A percentile compares a stretch with the other conserved stretches of the same genome.
Conservation (phyloP, 2,113 vertebrate genomes). For the Xerus inauris region DNA sequence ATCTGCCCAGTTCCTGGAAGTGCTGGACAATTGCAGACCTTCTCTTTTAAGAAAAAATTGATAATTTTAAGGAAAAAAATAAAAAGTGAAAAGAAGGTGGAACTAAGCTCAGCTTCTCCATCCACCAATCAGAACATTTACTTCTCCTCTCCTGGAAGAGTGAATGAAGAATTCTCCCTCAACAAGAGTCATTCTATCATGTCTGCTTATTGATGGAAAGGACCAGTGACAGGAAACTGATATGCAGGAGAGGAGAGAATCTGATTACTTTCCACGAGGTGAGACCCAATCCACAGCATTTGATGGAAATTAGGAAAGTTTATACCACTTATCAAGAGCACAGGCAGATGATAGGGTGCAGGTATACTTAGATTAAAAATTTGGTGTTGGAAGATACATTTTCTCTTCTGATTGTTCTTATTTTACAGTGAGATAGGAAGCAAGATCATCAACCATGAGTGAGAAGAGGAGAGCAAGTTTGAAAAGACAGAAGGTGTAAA, state of each 20-base stretch:
- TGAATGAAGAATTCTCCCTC: background rate
- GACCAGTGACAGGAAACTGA: background rate
- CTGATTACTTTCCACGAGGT: background rate
- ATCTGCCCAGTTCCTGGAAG: background rate
- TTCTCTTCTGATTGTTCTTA: constrained; percentile 49
- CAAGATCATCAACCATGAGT: constrained; percentile 1
- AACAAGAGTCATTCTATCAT: too few relatives aligned
- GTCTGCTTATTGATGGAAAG: background rate
- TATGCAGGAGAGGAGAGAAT: background rate
- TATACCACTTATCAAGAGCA: background rate
- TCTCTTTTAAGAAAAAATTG: background rate
- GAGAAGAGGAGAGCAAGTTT: background rate
- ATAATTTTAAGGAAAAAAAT: background rate
- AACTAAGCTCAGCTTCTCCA: background rate
- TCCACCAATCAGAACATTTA: background rate
- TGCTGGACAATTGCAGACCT: background rate
- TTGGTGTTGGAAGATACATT: background rate
- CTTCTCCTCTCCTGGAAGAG: background rate
- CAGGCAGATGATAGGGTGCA: background rate
- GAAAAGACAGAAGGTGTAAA: constrained; percentile 44
- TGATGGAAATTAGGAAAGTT: background rate
- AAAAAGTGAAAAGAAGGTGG: background rate
- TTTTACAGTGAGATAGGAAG: constrained; percentile 32
- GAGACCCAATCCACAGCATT: background rate
- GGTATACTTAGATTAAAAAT: background rate